Evolutionary conservation across 2,797 vertebrate genomes (phyloP).

Genomic region (Chaetophractus vellerosus): DNA sequence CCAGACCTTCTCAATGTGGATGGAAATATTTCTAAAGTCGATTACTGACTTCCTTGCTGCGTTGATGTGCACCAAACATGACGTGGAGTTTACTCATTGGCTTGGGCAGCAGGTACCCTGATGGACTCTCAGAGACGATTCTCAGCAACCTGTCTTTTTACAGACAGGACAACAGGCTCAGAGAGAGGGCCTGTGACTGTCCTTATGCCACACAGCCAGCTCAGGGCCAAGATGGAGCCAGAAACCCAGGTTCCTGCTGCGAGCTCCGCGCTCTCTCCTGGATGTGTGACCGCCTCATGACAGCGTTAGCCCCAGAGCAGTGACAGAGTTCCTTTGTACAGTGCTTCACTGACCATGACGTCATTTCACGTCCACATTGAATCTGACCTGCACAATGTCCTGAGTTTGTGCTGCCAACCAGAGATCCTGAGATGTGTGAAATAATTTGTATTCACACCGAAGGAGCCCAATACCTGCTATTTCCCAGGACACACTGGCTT

Average conservation of each 20-base stretch:
- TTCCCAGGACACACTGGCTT: background rate
- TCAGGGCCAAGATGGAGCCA: background rate
- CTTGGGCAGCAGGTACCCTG: background rate
- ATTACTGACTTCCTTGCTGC: background rate
- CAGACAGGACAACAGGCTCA: background rate
- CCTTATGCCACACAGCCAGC: background rate
- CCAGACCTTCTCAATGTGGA: background rate
- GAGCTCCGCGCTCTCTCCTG: background rate
- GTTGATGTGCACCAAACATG: background rate
- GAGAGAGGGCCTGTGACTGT: background rate
- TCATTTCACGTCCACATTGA: background rate
- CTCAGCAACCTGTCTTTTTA: background rate
- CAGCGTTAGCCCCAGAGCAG: background rate
- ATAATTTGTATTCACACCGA: too few species aligned
- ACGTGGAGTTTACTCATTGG: background rate
- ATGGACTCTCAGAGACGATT: background rate
- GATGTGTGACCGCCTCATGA: background rate
- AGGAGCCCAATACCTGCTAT: background rate
- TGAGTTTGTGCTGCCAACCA: background rate
- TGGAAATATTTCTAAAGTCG: background rate
- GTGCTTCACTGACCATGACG: fast-evolving
- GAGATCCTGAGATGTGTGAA: background rate
- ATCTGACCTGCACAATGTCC: background rate
- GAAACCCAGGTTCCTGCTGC: background rate
- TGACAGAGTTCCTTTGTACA: too few species aligned